Base-by-base conservation (phyloP, 2,113 vertebrate species). In the Apteryx owenii region DNA sequence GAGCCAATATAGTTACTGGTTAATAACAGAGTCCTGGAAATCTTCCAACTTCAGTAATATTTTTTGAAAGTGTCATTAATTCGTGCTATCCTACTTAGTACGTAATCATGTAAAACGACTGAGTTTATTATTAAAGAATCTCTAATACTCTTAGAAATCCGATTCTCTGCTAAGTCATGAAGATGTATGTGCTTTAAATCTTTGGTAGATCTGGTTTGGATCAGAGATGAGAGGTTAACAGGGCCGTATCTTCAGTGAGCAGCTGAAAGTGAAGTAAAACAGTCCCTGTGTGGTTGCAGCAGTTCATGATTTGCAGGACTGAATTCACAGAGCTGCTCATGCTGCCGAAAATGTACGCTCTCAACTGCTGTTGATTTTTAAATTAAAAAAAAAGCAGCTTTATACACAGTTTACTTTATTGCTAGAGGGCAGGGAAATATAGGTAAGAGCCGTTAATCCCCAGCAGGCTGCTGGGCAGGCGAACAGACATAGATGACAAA, bases 381-480 rank as follows among this genome's bases (percentile, higher is more conserved):
- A 98, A 98, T 98, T 98, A 97, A 31, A 96, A 98, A 98, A 96
- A 98, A 98, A 97, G 96, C 97, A 44, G 96, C 98, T 97, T 94
- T 97, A 69, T 95, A 95, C 95, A 98, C 96, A 95, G 97, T 98
- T 98, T 97, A 97, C 93, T 97, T 94, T 97, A 88, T 95, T 98
- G 97, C 96, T 93, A 46, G 95, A 98, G 96, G 96, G 97, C 97
- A 97, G 97, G 84, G 90, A 93, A 98, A 97, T 97, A 93, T 98
- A 98, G 98, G 97, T 98, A 98, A 98, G 97, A 98, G 97, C 97
- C 98, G 97, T 98, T 98, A 98, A 98, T 98, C 98, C 98, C 97
- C 97, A 97, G 97, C 98, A 98, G 98, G 98, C 98, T 98, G 97
- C 98, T 98, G 98, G 98, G 97, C 96, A 98, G 96, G 84, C 87